A percentile compares a stretch with the other conserved stretches of the same genome.
phyloP scores from a whole-genome alignment of 1,140 invertebrate species.

The Drosophila hydei region DNA sequence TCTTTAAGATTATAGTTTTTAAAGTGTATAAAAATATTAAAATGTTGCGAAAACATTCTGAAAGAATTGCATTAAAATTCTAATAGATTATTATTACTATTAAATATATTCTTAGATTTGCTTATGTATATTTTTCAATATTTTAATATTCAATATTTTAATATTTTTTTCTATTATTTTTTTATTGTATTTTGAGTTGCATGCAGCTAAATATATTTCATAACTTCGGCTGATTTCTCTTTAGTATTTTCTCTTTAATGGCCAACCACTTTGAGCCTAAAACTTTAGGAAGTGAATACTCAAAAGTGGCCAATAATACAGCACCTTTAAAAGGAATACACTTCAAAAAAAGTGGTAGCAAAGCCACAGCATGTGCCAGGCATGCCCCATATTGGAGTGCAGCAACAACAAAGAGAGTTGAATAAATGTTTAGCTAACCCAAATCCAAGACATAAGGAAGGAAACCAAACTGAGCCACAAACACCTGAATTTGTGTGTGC shows the following conservation, averaged over 20 bases:
- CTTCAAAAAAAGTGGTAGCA: background rate
- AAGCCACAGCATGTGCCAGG: constrained; percentile 6
- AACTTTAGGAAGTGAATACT: background rate
- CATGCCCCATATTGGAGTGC: constrained; percentile 5
- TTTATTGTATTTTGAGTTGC: background rate
- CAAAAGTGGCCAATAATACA: background rate
- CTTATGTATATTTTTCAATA: no score
- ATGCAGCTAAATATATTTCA: background rate
- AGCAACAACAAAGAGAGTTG: constrained; percentile 11
- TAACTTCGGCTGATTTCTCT: background rate
- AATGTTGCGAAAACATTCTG: no score
- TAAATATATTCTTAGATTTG: no score
- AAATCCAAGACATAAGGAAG: constrained; percentile 73
- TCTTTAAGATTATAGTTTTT: no score
- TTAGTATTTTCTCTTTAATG: background rate
- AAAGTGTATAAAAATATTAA: no score
- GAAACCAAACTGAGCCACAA: constrained; percentile 46
- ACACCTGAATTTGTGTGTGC: background rate
- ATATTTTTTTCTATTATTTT: background rate
- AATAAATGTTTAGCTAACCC: constrained; percentile 73
- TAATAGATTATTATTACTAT: no score
- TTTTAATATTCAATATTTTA: no score
- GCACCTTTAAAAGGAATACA: background rate
- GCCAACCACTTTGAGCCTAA: background rate
- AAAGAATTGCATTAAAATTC: no score